A percentile compares a stretch with the other conserved stretches of the same genome.
Evolutionary conservation across 2,888 invertebrate genomes (phyloP).

Genomic region (Pseudeuparius sepicola): DNA sequence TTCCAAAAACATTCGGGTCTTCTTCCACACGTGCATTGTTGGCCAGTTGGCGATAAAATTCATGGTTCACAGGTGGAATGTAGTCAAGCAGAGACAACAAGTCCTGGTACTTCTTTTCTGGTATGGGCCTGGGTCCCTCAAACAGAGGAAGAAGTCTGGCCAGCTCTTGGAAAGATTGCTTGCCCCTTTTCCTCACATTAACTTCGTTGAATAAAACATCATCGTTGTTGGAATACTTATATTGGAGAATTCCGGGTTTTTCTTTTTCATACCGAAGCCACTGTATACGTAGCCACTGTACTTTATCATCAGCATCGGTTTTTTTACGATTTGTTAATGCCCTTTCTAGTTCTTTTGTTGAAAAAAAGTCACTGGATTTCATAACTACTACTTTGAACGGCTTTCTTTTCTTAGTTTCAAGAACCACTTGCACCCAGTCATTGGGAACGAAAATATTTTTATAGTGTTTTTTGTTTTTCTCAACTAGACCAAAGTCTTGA

Average conservation of each 20-base stretch:
- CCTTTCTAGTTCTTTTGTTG: too few species aligned
- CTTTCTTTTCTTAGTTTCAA: constrained; percentile 18
- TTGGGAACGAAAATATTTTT: constrained; percentile 20
- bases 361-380: too few species aligned
- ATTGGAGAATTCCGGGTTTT: constrained; percentile 2
- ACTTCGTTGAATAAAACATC: constrained; percentile 10
- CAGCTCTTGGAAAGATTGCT: constrained; percentile 8
- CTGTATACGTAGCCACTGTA: too few species aligned
- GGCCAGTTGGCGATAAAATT: constrained; percentile 1
- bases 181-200: constrained; percentile 8
- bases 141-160: constrained; percentile 14
- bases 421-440: constrained; percentile 22
- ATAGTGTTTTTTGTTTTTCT: too few species aligned
- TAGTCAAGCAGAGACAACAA: constrained; percentile 3
- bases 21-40: constrained; percentile 2
- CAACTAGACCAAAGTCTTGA: too few species aligned
- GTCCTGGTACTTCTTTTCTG: constrained; percentile 3
- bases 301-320: too few species aligned
- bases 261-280: constrained; percentile 3
- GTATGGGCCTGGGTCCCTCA: constrained; percentile 2
- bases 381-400: too few species aligned
- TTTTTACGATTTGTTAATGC: too few species aligned
- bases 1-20: constrained; percentile 3
- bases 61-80: constrained; percentile 3
- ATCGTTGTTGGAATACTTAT: constrained; percentile 9